Evolutionary conservation across 2,113 vertebrate species (phyloP), one percentile per base, ranked within the genome.

Genomic region (Apaloderma vittatum): DNA sequence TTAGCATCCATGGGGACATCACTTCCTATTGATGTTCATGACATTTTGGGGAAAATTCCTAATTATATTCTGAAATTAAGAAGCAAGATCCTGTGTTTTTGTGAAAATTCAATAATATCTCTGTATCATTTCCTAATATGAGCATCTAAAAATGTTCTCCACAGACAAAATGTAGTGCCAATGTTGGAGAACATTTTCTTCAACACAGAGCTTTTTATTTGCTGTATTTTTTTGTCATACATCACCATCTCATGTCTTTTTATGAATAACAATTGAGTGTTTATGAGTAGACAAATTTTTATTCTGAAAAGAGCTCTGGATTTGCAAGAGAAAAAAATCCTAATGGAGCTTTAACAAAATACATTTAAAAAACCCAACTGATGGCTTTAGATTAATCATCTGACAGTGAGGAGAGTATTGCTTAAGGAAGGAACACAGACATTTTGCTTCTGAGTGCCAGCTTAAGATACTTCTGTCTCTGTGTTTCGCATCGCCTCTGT

Each of bases 181-280:
- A 57, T 61, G 36, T 76, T 77, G 65, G 62, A 96, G 94, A 96
- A 95, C 61, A 77, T 91, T 90, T 94, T 93, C 79, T 86, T 78
- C 79, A 88, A 94, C 18, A 46, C 45, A 74, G 62, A 91, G n/a
- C 49, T 95, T 96, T 90, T 71, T 82, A 86, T 90, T 89, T 86
- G 36, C 51, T 90, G 21, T 40, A 5, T 40, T 32, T 57, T 89
- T 95, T 95, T 84, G 52, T 95, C 68, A 54, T 34, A 34, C 23
- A 75, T 66, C 75, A 94, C 46, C n/a, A 36, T 90, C 62, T 92
- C 80, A 65, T 71, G n/a, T 65, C 10, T 37, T 96, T 90, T 93
- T 82, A 81, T 49, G 40, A 87, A 57, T 63, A 94, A 67, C 79
- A 88, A 13, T 49, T 46, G 15, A 45, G 57, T 46, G 55, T 0